Percentiles rank a stretch among this genome's conserved stretches.
These are phyloP conservation scores for Helicoverpa zea DNA, from an alignment of 1,140 invertebrate genomes.

Conservation along the genomic window DNA sequence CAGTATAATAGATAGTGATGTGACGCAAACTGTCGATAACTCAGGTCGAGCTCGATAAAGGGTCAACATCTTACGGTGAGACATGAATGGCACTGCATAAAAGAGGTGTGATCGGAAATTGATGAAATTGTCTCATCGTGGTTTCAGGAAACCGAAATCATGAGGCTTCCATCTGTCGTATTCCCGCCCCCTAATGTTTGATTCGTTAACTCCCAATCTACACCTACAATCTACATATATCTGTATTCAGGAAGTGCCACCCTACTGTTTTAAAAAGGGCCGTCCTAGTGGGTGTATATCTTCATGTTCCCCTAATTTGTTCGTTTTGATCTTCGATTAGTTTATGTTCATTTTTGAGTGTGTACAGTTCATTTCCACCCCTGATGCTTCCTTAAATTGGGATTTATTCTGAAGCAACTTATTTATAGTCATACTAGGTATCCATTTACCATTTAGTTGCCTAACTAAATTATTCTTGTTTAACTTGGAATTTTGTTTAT, in stretches of 20 bases:
- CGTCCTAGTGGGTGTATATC: background rate
- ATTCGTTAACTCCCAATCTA: too few species aligned
- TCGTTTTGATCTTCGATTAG: background rate
- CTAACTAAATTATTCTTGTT: too few species aligned
- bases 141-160: background rate
- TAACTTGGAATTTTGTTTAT: too few species aligned
- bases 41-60: slow-evolving; percentile 21
- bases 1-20: slow-evolving; percentile 24
- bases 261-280: background rate
- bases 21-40: slow-evolving; percentile 49
- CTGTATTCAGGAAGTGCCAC: background rate
- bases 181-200: too few species aligned
- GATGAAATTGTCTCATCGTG: background rate
- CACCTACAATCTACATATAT: background rate
- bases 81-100: slow-evolving; percentile 11
- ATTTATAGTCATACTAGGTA: too few species aligned
- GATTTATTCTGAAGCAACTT: too few species aligned
- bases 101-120: background rate
- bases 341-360: background rate
- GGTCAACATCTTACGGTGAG: slow-evolving; percentile 30
- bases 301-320: background rate
- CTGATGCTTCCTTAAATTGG: background rate
- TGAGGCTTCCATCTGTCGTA: background rate
- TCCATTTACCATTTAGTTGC: too few species aligned
- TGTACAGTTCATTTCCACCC: background rate